Percentiles rank a stretch among this genome's conserved stretches.
Conservation (phyloP, 2,888 invertebrate genomes). For the Brachynemurus nebulosus region DNA sequence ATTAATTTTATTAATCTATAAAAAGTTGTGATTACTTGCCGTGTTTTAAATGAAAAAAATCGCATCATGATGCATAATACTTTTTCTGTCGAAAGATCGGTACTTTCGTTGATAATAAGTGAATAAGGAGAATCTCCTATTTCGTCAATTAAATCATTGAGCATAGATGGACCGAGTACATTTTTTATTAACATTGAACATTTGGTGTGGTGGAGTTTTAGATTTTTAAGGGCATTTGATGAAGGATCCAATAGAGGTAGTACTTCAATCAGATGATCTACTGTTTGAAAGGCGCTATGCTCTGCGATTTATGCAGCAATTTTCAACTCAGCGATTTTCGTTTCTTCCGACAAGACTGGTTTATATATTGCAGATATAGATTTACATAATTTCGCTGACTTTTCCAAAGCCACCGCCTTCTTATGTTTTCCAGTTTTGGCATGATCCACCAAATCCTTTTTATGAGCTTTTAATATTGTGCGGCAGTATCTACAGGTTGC, state of each 20-base stretch:
- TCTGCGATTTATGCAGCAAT: neutral
- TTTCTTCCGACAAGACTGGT: neutral
- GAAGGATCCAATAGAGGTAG: slow-evolving; percentile 16
- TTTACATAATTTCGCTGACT: neutral
- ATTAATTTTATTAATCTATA: slow-evolving; percentile 15
- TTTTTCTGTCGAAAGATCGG: slow-evolving; percentile 7
- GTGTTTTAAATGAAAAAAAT: slow-evolving; percentile 13
- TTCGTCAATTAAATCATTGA: slow-evolving; percentile 21
- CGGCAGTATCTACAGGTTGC: neutral
- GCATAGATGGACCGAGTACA: slow-evolving; percentile 21
- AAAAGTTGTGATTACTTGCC: slow-evolving; percentile 18
- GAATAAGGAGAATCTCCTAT: slow-evolving; percentile 22
- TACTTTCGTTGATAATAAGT: slow-evolving; percentile 8
- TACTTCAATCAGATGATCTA: slow-evolving; percentile 15
- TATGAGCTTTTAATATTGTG: neutral
- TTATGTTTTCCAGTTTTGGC: neutral
- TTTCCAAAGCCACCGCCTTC: neutral
- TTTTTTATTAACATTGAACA: slow-evolving; percentile 19
- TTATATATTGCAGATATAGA: neutral
- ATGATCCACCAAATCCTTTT: neutral
- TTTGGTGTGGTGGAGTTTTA: neutral
- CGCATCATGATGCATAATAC: slow-evolving; percentile 15
- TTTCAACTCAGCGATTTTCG: neutral
- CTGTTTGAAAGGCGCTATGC: neutral
- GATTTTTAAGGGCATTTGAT: neutral